Evolutionary conservation across 2,797 vertebrate species (phyloP).

Genomic region (Trachurus trachurus): DNA sequence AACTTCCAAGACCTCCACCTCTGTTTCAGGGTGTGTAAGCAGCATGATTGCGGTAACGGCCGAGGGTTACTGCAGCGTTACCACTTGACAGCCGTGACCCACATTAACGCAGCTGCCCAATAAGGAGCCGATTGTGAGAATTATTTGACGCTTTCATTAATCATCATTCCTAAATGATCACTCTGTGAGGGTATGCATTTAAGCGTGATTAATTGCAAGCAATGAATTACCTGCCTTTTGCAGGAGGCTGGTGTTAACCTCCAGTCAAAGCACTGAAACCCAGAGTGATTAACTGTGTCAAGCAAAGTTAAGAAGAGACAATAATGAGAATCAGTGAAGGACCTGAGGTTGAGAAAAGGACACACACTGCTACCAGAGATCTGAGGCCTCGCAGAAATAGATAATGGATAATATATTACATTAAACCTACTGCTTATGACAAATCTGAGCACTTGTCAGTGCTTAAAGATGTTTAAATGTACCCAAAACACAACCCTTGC

Average conservation of each 20-base stretch:
- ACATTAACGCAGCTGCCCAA: slow-evolving; percentile 54
- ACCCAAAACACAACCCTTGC: slow-evolving; percentile 4
- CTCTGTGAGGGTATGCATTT: slow-evolving; percentile 64
- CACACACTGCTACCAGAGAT: not conserved
- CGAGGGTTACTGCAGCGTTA: slow-evolving; percentile 4
- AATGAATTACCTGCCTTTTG: slow-evolving; percentile 77
- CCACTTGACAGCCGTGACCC: slow-evolving; percentile 48
- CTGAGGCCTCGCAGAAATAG: not conserved
- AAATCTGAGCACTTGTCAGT: slow-evolving; percentile 4
- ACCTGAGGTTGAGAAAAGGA: not conserved
- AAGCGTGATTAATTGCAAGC: slow-evolving; percentile 80
- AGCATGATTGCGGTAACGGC: not conserved
- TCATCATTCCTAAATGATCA: slow-evolving; percentile 81
- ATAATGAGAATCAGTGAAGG: slow-evolving; percentile 58
- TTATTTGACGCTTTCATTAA: slow-evolving; percentile 76
- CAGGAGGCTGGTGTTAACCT: slow-evolving; percentile 65
- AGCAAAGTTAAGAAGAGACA: slow-evolving; percentile 62
- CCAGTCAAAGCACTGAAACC: slow-evolving; percentile 56
- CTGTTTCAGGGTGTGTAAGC: slow-evolving; percentile 4
- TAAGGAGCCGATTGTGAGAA: slow-evolving; percentile 56
- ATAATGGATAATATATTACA: not conserved
- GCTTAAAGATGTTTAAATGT: slow-evolving; percentile 13
- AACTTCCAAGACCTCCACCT: slow-evolving; percentile 34
- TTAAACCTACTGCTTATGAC: not conserved
- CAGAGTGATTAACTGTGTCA: slow-evolving; percentile 71